phyloP scores from a whole-genome alignment of 2,888 invertebrate species.

The Phalera bucephala region DNA sequence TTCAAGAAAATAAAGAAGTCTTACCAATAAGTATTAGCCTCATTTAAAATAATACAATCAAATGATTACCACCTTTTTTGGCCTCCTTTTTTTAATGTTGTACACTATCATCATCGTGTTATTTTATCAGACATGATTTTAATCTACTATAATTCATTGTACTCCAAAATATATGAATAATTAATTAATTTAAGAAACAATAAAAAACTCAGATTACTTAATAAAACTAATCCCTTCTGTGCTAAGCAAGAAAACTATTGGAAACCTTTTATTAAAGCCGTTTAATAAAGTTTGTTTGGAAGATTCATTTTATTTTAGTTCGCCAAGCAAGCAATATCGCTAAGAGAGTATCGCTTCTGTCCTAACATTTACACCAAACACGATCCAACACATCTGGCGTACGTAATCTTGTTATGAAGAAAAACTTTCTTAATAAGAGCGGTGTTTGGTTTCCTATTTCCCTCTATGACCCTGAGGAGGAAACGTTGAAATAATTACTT shows the following conservation, averaged over 20 bases:
- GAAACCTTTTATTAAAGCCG: background rate
- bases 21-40: no score
- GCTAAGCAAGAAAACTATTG: background rate
- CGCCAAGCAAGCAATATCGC: constrained; percentile 18
- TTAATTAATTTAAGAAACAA: no score
- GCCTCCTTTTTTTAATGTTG: no score
- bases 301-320: constrained; percentile 9
- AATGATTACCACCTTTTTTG: no score
- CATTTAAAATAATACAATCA: no score
- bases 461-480: constrained; percentile 41
- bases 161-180: no score
- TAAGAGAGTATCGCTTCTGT: constrained; percentile 24
- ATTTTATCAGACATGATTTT: no score
- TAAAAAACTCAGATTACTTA: no score
- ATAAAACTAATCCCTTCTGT: background rate
- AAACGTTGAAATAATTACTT: constrained; percentile 55
- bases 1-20: no score
- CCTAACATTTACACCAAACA: constrained; percentile 58
- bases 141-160: no score
- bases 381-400: constrained; percentile 76
- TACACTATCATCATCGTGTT: no score
- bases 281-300: no score
- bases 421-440: constrained; percentile 81
- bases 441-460: constrained; percentile 63
- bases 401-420: constrained; percentile 79